Evolutionary conservation across 2,797 vertebrate genomes (phyloP), one percentile per base, ranked within the genome.

Genomic region (Australoheros facetus): DNA sequence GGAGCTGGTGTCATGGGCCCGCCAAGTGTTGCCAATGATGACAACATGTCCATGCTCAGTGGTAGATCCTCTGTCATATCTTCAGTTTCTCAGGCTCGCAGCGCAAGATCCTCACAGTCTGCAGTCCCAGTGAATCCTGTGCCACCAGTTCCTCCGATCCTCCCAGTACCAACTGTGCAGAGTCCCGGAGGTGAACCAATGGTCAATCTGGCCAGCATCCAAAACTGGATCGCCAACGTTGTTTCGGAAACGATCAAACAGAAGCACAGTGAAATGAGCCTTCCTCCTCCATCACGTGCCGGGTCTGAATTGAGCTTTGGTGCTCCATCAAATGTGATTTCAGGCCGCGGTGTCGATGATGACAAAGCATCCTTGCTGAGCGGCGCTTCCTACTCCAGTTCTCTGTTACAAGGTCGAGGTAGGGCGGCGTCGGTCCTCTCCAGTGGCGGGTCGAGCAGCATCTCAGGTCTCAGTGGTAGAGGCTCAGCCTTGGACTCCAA

Each of bases 221-320:
- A 99, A 88, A 98, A 96, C 90, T 99, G 98, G 98, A 99, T 99
- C 0, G 95, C 97, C 37, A 97, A 93, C 0, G 97, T 99, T 0
- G 98, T 99, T 73, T 96, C 92, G 1, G 98, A 99, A 87, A 98
- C 98, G 0, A 97, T 99, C 17, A 96, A 97, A 71, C 97, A 98
- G 88, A 99, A 98, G 93, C 97, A 98, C 78, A 94, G 93, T 2
- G 98, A 99, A 81, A 95, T 98, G 93, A 93, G 96, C 85, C 93
- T 96, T 71, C 88, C 95, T n/a, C 93, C 94, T 9, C 90, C 94
- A 0, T 97, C 97, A 2, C 91, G 89, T 0, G 88, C 96, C 0
- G 94, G 96, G 0, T 97, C 97, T 0, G 95, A 95, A 56, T 48
- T 96, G 32, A 88, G 93, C 71, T 94, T 92, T 1, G 95, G 95